These are phyloP conservation scores for Yponomeuta evonymella DNA, from an alignment of 2,888 invertebrate genomes.

Conservation along the genomic window DNA sequence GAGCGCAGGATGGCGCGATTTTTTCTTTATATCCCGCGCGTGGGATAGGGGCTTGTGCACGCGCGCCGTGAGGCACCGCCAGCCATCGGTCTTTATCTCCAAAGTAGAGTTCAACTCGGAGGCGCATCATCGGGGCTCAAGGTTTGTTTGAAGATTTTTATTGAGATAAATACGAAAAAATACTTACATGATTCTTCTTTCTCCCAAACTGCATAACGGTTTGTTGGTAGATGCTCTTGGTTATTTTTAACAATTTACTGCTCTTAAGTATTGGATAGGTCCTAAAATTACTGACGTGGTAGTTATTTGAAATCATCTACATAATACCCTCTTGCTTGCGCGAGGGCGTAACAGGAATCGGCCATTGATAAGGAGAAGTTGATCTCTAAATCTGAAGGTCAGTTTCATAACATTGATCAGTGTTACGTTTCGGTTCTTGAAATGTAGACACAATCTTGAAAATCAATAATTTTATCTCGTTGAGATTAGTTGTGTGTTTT, in stretches of 20 bases:
- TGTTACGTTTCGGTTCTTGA: neutral
- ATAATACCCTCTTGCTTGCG: no score
- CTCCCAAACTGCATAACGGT: no score
- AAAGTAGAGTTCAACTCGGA: conserved; percentile 90
- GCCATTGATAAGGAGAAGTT: neutral
- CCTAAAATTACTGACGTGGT: no score
- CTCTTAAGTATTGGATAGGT: no score
- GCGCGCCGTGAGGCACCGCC: conserved; percentile 53
- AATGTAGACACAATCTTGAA: neutral
- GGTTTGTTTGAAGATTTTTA: conserved; percentile 59
- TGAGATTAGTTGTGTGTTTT: neutral
- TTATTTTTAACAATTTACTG: no score
- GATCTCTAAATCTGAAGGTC: neutral
- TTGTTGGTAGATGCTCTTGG: no score
- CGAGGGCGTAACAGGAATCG: no score
- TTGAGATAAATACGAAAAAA: no score
- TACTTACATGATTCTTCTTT: no score
- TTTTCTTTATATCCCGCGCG: conserved; percentile 15
- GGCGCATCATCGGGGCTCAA: conserved; percentile 88
- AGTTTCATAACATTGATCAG: neutral
- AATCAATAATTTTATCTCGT: neutral
- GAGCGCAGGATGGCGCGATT: no score
- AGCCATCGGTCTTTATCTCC: conserved; percentile 84
- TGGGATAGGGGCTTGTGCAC: conserved; percentile 51
- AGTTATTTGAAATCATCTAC: no score